phyloP scores from a whole-genome alignment of 1,140 invertebrate species.

The Phymastichus coffea region DNA sequence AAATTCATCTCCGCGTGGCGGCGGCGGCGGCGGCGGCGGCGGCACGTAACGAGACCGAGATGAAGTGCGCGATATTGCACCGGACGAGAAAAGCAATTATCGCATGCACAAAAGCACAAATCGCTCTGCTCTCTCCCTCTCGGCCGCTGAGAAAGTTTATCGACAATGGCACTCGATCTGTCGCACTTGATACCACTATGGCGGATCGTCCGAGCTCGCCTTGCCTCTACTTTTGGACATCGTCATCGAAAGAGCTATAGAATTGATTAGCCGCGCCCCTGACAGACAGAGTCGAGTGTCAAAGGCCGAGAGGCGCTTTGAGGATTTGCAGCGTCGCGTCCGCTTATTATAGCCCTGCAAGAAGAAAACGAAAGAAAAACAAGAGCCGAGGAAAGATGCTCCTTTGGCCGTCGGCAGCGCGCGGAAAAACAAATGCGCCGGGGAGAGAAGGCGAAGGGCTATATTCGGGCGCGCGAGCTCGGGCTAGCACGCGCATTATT shows the following conservation, averaged over 20 bases:
- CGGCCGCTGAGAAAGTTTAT: no score
- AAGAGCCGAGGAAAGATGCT: neutral
- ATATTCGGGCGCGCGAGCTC: neutral
- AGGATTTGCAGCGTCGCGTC: neutral
- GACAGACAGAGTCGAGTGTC: slow-evolving; percentile 16
- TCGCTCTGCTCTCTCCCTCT: no score
- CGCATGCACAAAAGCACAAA: no score
- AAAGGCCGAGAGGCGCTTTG: slow-evolving; percentile 11
- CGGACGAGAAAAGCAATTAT: no score
- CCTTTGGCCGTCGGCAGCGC: neutral
- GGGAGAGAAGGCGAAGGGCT: neutral
- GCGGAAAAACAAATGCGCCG: slow-evolving; percentile 1
- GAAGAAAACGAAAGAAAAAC: neutral
- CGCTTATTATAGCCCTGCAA: neutral
- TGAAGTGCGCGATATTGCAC: no score
- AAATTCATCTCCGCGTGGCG: neutral
- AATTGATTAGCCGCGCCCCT: neutral
- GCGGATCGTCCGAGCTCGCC: no score
- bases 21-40: no score
- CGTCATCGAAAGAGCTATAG: no score
- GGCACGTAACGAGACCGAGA: neutral
- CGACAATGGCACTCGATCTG: no score
- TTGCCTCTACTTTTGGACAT: no score
- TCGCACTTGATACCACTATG: no score
- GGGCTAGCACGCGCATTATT: slow-evolving; percentile 19